These are phyloP conservation scores for Poeciliopsis turneri DNA, from an alignment of 2,797 vertebrate species.

Conservation along the genomic window DNA sequence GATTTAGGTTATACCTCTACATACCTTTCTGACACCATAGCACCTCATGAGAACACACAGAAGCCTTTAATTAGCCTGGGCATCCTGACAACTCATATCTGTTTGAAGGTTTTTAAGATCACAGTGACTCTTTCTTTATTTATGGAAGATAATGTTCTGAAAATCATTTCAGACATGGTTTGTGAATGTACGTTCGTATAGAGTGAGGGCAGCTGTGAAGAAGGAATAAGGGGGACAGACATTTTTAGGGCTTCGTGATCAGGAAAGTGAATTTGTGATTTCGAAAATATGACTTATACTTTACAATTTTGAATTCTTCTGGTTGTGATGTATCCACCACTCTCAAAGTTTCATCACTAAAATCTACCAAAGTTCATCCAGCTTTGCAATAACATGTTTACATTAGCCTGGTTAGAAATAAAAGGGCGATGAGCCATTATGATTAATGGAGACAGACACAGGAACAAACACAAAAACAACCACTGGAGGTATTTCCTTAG, in stretches of 20 bases:
- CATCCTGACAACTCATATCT: background rate
- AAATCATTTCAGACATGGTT: background rate
- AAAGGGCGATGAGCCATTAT: constrained; percentile 27
- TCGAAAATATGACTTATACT: background rate
- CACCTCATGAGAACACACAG: background rate
- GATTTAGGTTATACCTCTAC: background rate
- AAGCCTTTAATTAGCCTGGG: background rate
- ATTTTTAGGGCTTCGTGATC: background rate
- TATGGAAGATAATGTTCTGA: background rate
- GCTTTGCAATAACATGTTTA: background rate
- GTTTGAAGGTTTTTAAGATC: background rate
- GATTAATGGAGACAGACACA: constrained; percentile 37
- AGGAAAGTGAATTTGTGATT: background rate
- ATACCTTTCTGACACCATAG: background rate
- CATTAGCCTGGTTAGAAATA: background rate
- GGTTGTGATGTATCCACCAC: background rate
- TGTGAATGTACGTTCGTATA: background rate
- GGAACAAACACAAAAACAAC: constrained; percentile 11
- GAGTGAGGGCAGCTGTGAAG: background rate
- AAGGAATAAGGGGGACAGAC: background rate
- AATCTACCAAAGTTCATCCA: background rate
- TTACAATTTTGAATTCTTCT: background rate
- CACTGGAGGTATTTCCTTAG: constrained; percentile 10
- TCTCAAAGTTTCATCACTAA: background rate
- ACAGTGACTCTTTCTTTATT: background rate